A percentile compares a stretch with the other conserved stretches of the same genome.
Evolutionary conservation across 1,140 invertebrate genomes (phyloP).

Genomic region (Drosophila auraria): DNA sequence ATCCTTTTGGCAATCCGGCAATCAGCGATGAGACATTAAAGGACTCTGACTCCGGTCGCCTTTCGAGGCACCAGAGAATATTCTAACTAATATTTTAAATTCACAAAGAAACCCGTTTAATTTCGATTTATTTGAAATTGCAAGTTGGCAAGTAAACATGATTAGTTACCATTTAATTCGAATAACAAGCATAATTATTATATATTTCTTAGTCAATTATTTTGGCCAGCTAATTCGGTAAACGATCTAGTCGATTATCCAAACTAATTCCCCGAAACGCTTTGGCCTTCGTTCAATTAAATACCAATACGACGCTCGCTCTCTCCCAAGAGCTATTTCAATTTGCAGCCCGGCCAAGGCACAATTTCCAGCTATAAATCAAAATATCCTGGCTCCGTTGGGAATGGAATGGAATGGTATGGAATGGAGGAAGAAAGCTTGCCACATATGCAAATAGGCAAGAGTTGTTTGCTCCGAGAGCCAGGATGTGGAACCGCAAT

Average conservation of each 20-base stretch:
- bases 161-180: neutral
- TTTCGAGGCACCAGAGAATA: no score
- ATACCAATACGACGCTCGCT: constrained; percentile 24
- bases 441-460: constrained; percentile 41
- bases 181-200: neutral
- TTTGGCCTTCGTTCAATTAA: constrained; percentile 25
- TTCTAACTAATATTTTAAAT: no score
- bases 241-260: constrained; percentile 31
- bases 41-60: no score
- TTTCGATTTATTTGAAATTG: neutral
- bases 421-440: neutral
- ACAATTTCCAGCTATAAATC: constrained; percentile 47
- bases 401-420: constrained; percentile 5
- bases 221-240: constrained; percentile 10
- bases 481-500: constrained; percentile 25
- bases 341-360: constrained; percentile 12
- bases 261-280: constrained; percentile 30
- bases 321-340: constrained; percentile 26
- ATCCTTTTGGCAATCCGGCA: constrained; percentile 35
- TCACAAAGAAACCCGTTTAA: no score
- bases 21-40: neutral
- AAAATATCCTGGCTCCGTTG: constrained; percentile 26
- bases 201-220: neutral
- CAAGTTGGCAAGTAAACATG: neutral
- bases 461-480: neutral